Base-by-base conservation (phyloP, 1,140 invertebrate species). In the Drosophila dunni region DNA sequence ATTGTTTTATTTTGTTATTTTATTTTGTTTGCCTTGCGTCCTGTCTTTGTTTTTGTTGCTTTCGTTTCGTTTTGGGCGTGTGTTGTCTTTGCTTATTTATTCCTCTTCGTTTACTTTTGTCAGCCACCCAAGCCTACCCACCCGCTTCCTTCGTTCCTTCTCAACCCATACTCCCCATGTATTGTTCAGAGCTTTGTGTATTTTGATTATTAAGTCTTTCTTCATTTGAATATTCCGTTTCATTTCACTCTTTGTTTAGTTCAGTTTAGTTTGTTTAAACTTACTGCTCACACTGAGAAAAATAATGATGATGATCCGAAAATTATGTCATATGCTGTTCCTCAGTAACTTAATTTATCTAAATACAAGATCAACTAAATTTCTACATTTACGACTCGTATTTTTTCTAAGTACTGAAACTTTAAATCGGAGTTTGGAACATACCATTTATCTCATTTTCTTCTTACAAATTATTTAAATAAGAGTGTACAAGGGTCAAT, bases 1-100 rank as follows among this genome's bases (percentile, higher is more conserved):
- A 89, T 89, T 89, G 84, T 89, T 89, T 89, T 90, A 89, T 84
- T 84, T 48, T 67, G 81, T 89, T 89, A 84, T 89, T 89, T 90
- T 90, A 90, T 90, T 84, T 89, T 89, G 84, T 88, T 84, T 89
- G 84, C 66, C 24, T 57, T 64, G 40, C 44, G 78, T 62, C 64
- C 48, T 64, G 46, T 63, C 65, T 57, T 44, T 60, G 56, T 61
- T 56, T 53, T 54, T 58, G 51, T 53, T 75, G 57, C 65, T 71
- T 75, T 82, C 24, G 24, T 29, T 29, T 29, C 81, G 62, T 79
- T 88, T 82, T 78, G 63, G 63, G 61, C 65, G 79, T 82, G 62
- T 83, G 84, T 80, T 84, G 78, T 78, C 64, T 89, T 89, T 84
- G 64, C 78, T 67, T 89, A 89, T 88, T 84, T 80, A 83, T 78